Conservation (phyloP, 2,888 invertebrate species). For the Dorcus parallelipipedus region DNA sequence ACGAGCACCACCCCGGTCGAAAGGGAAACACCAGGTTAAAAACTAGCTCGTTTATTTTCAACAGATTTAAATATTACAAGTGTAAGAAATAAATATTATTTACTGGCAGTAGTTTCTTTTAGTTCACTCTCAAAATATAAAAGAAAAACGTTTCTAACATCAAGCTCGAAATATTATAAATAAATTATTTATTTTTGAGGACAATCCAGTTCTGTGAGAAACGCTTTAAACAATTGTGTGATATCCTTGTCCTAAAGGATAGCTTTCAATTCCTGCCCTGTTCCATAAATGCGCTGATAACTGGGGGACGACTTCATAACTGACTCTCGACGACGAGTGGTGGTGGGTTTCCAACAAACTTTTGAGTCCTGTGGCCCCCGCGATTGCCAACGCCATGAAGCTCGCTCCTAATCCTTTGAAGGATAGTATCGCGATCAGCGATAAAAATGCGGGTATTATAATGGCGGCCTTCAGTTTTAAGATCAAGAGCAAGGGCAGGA, state of each 20-base stretch:
- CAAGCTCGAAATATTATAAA: no score
- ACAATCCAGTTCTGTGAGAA: background rate
- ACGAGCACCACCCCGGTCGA: no score
- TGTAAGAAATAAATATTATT: no score
- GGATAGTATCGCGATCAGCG: constrained; percentile 60
- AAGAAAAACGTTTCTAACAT: no score
- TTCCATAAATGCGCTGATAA: constrained; percentile 40
- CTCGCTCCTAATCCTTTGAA: constrained; percentile 64
- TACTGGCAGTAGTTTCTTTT: no score
- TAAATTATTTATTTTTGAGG: background rate
- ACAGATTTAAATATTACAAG: no score
- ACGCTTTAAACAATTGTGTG: constrained; percentile 29
- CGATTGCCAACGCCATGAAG: constrained; percentile 58
- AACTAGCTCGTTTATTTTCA: no score
- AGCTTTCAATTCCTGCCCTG: constrained; percentile 27
- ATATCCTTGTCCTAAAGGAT: constrained; percentile 30
- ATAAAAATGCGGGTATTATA: constrained; percentile 58
- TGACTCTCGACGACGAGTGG: constrained; percentile 33
- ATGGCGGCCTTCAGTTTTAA: constrained; percentile 62
- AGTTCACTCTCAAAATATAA: no score
- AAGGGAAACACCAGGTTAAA: no score
- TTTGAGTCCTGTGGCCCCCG: constrained; percentile 49
- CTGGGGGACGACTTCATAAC: constrained; percentile 44
- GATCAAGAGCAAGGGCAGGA: constrained; percentile 60
- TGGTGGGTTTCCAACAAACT: constrained; percentile 37